Conservation (phyloP, 2,113 vertebrate species). For the Ciconia stormi region DNA sequence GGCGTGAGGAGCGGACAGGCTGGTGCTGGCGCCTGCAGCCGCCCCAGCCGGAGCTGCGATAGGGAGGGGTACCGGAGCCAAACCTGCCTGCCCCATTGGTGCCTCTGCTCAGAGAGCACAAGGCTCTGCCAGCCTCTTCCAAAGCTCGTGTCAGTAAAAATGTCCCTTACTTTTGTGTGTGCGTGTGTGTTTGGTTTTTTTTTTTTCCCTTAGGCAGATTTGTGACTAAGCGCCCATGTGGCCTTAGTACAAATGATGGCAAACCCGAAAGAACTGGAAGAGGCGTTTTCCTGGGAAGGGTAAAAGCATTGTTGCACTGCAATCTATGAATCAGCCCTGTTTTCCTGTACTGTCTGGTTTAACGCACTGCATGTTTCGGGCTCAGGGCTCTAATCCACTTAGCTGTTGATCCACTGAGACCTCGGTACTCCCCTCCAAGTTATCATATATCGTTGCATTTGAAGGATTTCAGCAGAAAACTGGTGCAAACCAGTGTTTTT, state of each 20-base stretch:
- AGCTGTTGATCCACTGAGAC: not conserved
- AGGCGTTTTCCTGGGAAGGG: not conserved
- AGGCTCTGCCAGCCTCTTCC: not conserved
- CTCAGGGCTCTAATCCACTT: not conserved
- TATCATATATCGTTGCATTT: fast-evolving
- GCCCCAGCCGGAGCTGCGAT: fast-evolving
- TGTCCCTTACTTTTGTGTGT: too few species aligned
- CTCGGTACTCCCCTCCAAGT: not conserved
- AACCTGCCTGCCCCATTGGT: not conserved
- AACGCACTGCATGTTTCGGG: not conserved
- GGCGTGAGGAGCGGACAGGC: not conserved
- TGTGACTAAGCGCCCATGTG: not conserved
- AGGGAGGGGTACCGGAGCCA: not conserved
- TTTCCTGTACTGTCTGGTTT: not conserved
- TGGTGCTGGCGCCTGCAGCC: not conserved
- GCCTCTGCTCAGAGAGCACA: not conserved
- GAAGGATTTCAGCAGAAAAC: not conserved
- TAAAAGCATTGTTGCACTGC: not conserved
- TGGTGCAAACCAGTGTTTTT: not conserved
- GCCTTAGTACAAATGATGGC: not conserved
- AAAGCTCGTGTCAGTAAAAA: not conserved
- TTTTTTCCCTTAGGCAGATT: not conserved
- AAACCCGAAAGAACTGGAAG: not conserved
- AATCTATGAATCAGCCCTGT: not conserved
- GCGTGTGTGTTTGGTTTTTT: fast-evolving